Base-by-base conservation (phyloP, 2,113 vertebrate species). In the Glaucomys volans region DNA sequence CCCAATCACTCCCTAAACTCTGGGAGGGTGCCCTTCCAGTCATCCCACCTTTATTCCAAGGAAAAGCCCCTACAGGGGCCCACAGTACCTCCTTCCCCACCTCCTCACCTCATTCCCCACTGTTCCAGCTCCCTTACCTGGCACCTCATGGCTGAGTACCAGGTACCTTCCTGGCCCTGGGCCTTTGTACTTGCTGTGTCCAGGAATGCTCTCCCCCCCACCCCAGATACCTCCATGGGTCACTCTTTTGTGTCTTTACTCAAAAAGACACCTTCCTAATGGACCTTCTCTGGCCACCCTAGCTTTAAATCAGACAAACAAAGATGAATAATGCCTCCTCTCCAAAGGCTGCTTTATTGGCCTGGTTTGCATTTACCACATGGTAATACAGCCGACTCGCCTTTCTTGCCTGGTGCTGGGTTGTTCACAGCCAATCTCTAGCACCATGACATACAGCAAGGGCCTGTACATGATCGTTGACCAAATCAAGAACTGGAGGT, bases 231-330 rank as follows among this genome's bases (percentile, higher is more conserved):
- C 28, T 35, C 50, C 32, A 50, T 14, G 2, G 1, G 86, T 90
- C 17, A 14, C 44, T 74, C 87, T 89, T 88, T 66, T 88, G 42
- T 37, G 83, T 42, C 47, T 93, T 94, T 26, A 75, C 18, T 94
- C 92, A 83, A 54, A 54, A 87, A 92, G 50, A 57, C 37, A 71
- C 44, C 90, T 94, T 75, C 44, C 54, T 57, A 71, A 2, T 32
- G 30, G 82, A 17, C 28, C 67, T 81, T 90, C 75, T 94, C 44
- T 83, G 59, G 52, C 9, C 44, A 12, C 37, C 22, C 18, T 59
- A 44, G 8, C 62, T 86, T 62, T 72, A 80, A 64, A 92, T 85
- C 13, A 62, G 6, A 50, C 37, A 47, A 74, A 32, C 54, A 13
- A n/a, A 62, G 32, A 47, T 11, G 12, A 24, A 37, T 0, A 52